Evolutionary conservation across 2,888 invertebrate species (phyloP).

Genomic region (Brachyptera risi): DNA sequence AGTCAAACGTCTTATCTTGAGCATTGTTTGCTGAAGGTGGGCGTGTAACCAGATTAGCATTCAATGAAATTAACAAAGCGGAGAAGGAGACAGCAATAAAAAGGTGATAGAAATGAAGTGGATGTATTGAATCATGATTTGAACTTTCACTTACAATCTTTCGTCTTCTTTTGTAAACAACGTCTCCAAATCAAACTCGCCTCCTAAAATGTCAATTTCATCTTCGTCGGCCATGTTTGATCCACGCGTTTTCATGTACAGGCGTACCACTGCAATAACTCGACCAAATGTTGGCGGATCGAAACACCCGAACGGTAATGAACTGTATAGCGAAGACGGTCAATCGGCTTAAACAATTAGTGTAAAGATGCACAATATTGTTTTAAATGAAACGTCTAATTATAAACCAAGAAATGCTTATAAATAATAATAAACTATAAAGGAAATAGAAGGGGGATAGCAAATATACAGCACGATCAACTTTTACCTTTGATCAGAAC

Average conservation of each 20-base stretch:
- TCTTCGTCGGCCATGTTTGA: conserved; percentile 62
- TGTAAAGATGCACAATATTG: too few species aligned
- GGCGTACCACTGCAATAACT: too few species aligned
- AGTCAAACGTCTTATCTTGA: too few species aligned
- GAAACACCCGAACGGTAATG: neutral
- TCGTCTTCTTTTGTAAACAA: conserved; percentile 56
- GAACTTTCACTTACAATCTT: conserved; percentile 53
- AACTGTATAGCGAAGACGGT: too few species aligned
- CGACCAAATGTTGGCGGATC: neutral
- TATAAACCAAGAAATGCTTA: too few species aligned
- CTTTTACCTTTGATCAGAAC: neutral
- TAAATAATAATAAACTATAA: too few species aligned
- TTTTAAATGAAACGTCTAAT: too few species aligned
- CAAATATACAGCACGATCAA: too few species aligned
- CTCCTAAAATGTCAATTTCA: conserved; percentile 66
- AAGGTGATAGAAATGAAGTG: neutral
- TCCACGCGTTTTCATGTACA: neutral
- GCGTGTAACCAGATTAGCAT: neutral
- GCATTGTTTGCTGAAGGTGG: too few species aligned
- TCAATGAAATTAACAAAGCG: neutral
- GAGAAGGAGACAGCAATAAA: neutral
- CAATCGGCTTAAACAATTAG: too few species aligned
- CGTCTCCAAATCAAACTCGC: conserved; percentile 65
- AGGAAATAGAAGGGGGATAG: too few species aligned
- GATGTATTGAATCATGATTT: conserved; percentile 18